Percentiles rank a stretch among this genome's conserved stretches.
phyloP scores from a whole-genome alignment of 2,888 invertebrate species.

The Cephus runcator region DNA sequence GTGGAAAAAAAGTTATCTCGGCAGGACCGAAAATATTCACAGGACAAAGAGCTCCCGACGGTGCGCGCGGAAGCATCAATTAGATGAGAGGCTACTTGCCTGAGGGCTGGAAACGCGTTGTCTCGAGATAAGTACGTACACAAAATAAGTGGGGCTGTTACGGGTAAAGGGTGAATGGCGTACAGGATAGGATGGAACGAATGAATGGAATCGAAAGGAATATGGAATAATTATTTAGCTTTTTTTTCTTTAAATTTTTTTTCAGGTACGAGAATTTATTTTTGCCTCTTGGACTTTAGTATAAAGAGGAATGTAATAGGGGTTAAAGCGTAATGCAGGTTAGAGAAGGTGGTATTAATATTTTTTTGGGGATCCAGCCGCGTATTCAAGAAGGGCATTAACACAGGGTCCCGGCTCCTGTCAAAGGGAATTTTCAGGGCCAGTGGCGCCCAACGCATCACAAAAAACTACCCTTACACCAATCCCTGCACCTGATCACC shows the following conservation, averaged over 20 bases:
- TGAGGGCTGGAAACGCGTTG: constrained; percentile 21
- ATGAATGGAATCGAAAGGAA: constrained; percentile 4
- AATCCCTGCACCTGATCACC: background rate
- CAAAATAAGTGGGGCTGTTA: constrained; percentile 26
- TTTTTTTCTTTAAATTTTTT: background rate
- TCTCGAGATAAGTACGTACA: constrained; percentile 35
- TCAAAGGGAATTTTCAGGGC: background rate
- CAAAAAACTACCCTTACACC: background rate
- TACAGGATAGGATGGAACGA: background rate
- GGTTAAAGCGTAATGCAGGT: background rate
- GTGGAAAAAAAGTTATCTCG: background rate
- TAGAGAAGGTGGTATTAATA: background rate
- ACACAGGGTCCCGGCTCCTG: background rate
- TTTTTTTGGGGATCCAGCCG: background rate
- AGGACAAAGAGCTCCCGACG: background rate
- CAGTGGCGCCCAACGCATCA: background rate
- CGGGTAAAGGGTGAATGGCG: constrained; percentile 15
- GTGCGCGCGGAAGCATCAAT: constrained; percentile 31
- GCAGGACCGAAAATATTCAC: background rate
- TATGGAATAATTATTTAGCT: background rate
- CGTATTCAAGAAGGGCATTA: background rate
- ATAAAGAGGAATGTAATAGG: background rate
- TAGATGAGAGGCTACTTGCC: constrained; percentile 20
- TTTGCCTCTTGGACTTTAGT: background rate
- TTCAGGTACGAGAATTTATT: background rate